Base-by-base conservation (phyloP, 2,113 vertebrate species). In the Syrrhaptes paradoxus region DNA sequence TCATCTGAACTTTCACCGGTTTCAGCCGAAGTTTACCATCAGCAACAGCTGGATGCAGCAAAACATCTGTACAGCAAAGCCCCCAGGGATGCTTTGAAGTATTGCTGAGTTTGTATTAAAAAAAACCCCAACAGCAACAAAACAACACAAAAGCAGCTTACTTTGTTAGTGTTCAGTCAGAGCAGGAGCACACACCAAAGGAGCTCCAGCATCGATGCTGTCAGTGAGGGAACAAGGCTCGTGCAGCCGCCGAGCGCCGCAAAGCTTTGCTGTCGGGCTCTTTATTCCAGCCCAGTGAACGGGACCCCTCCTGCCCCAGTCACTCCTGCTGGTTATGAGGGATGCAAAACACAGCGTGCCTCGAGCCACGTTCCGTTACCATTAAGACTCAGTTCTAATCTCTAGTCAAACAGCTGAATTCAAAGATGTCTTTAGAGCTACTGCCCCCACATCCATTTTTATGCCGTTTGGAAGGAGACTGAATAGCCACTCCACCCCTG, bases 221-320 rank as follows among this genome's bases (percentile, higher is more conserved):
- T 43, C 74, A 17, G 19, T 13, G 22, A 24, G 1, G 8, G 74
- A 51, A 14, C 0, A 5, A 74, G 89, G 48, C 43, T 67, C 0
- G 2, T 32, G 20, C 32, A 6, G 29, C 72, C 5, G 4, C 49
- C 3, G 5, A 36, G 63, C 3, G 3, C 43, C 1, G 0, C 4
- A 0, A 34, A 32, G 17, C 49, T 41, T 22, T 3, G 11, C 71
- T 17, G 4, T 13, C 54, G 4, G 54, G 41, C 32, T 31, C 38
- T 34, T 43, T 21, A 31, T 7, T 32, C 11, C 1, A 0, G 22
- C 41, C 62, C 19, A 0, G 18, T 2, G 63, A 52, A 5, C 0
- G 19, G 59, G 62, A 48, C 59, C 62, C 20, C 28, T 36, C 55
- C 3, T 26, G 79, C 62, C 52, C 49, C 67, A 24, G 41, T 4